Base-by-base conservation (phyloP, 1,140 invertebrate genomes). In the Wasmannia auropunctata region DNA sequence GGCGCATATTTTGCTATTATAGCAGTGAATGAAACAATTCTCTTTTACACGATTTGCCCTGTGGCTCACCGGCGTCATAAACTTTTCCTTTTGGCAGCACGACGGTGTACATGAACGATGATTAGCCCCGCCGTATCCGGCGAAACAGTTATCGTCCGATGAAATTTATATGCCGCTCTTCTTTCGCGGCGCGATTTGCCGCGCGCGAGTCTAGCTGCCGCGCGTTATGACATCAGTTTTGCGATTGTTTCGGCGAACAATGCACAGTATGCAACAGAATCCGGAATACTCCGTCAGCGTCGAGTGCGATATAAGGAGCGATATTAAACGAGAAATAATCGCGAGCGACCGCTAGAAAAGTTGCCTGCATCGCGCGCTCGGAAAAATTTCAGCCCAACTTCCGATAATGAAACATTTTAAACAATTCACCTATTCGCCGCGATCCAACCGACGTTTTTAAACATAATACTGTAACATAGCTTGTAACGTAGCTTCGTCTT, bases 291-390 rank as follows among this genome's bases (percentile, higher is more conserved):
- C 67, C 58, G 65, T 72, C 85, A 72, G 37, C 65, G 77, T 72
- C 49, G 67, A 72, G 65, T 60, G 34, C 79, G 85, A 86, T 84
- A 86, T 83, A 83, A 86, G 85, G 51, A 77, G 43, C 81, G 54
- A 62, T 83, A 83, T 86, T 86, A 86, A 80, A 86, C 62, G 85
- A 69, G 63, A 81, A 86, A 81, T 69, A 86, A 81, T 86, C 76
- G 65, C 51, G 51, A n/a, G 51, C 51, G 37, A 37, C 37, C 25
- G 49, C 37, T n/a, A n/a, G 37, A 2, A 83, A 74, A 83, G 79
- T 83, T 83, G 67, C 19, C 8, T 25, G 34, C 49, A 58, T 31
- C 34, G 79, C 40, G 14, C 51, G 79, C 40, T 19, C 51, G 28
- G 67, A 74, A 83, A 83, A 83, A 83, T 58, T 83, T 83, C 63